Evolutionary conservation across 2,797 vertebrate species (phyloP).

Genomic region (Chrysolophus pictus): DNA sequence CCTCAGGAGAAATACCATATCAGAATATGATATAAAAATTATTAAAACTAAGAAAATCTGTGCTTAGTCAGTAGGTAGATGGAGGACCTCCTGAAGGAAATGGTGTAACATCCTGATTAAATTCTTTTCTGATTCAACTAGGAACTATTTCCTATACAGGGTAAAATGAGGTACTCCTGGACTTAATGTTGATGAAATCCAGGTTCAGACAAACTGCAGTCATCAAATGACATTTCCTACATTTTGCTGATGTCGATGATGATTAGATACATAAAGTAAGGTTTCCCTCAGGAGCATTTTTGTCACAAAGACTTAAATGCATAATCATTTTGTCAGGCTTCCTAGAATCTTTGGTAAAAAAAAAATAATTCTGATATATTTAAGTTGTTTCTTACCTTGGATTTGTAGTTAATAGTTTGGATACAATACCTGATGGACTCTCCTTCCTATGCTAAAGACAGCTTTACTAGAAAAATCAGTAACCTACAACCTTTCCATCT

Average conservation of each 20-base stretch:
- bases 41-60: not conserved
- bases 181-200: not conserved
- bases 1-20: not conserved
- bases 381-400: not conserved
- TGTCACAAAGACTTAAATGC: not conserved
- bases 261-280: not conserved
- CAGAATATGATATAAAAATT: not conserved
- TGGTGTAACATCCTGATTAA: conserved; percentile 13
- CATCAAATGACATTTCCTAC: not conserved
- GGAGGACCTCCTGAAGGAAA: not conserved
- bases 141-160: conserved; percentile 9
- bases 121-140: conserved; percentile 34
- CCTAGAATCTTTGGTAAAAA: not conserved
- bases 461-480: not conserved
- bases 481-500: not conserved
- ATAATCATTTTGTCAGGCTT: not conserved
- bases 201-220: not conserved
- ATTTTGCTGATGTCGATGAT: not conserved
- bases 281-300: not conserved
- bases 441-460: not conserved
- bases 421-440: not conserved
- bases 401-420: not conserved
- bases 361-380: not conserved
- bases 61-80: not conserved
- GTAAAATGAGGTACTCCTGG: not conserved